These are phyloP conservation scores for Asobara japonica DNA, from an alignment of 1,140 invertebrate genomes.

Conservation along the genomic window DNA sequence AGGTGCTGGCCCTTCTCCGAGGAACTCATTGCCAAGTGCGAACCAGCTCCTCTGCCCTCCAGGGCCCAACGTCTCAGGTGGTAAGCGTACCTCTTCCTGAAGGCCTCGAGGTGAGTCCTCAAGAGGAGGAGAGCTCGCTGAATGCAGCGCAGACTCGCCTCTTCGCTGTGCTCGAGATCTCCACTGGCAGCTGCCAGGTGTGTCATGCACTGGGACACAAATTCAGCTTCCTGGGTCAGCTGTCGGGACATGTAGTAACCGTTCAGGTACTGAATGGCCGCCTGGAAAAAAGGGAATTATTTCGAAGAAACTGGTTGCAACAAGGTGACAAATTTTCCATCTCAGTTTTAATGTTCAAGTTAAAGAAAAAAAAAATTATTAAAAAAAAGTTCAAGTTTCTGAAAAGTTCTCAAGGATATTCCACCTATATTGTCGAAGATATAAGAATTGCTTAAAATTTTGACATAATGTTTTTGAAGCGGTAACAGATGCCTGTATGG, in stretches of 20 bases:
- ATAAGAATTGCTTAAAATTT: too few species aligned
- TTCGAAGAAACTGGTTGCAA: too few species aligned
- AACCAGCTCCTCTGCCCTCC: conserved; percentile 79
- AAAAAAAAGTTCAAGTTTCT: too few species aligned
- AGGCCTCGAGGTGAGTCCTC: conserved; percentile 93
- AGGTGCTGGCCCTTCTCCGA: conserved; percentile 72
- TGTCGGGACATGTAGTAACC: conserved; percentile 92
- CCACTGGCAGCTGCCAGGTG: conserved; percentile 84
- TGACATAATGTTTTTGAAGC: too few species aligned
- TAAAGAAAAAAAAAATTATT: too few species aligned
- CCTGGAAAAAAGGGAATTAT: too few species aligned
- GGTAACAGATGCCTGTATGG: too few species aligned
- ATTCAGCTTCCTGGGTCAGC: conserved; percentile 89
- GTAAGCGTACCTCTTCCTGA: conserved; percentile 87
- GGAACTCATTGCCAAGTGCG: conserved; percentile 73
- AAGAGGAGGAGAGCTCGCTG: conserved; percentile 87
- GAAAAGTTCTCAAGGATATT: too few species aligned
- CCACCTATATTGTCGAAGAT: too few species aligned
- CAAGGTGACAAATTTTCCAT: too few species aligned
- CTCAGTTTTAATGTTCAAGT: too few species aligned
- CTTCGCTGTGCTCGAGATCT: conserved; percentile 76
- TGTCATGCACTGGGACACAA: conserved; percentile 91
- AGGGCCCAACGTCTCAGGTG: conserved; percentile 86
- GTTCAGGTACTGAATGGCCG: conserved; percentile 93
- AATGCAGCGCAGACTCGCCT: conserved; percentile 86